Evolutionary conservation across 1,140 invertebrate species (phyloP).

Genomic region (Drosophila dunni): DNA sequence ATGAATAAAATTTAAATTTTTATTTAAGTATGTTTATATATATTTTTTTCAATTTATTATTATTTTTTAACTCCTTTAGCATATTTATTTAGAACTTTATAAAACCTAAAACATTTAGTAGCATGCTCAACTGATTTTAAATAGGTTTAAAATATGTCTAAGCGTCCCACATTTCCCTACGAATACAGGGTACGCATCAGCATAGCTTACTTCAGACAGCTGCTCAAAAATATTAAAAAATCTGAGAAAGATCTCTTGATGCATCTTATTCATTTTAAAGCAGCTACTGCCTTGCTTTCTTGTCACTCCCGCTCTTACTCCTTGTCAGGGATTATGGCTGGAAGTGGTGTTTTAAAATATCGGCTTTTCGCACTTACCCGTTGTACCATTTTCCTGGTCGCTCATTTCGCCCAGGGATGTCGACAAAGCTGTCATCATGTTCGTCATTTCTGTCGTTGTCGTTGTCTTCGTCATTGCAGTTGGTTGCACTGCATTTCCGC

Average conservation of each 20-base stretch:
- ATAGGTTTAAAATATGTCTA: not conserved
- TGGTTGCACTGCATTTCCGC: constrained; percentile 64
- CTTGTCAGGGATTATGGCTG: constrained; percentile 29
- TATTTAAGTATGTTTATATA: too few species aligned
- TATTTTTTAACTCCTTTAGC: too few species aligned
- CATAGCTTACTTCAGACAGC: not conserved
- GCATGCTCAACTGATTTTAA: not conserved
- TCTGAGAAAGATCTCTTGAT: constrained; percentile 38
- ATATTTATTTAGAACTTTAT: too few species aligned
- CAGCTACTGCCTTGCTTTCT: constrained; percentile 32
- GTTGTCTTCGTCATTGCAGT: constrained; percentile 34
- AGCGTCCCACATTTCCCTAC: too few species aligned
- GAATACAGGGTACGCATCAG: constrained; percentile 3
- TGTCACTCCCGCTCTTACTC: not conserved
- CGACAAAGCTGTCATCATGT: constrained; percentile 59
- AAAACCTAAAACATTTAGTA: too few species aligned
- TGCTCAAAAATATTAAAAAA: constrained; percentile 12
- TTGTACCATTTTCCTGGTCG: constrained; percentile 73
- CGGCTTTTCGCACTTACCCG: constrained; percentile 71
- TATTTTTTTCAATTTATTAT: too few species aligned
- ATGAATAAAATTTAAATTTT: too few species aligned
- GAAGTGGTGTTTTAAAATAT: not conserved
- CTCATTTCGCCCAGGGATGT: constrained; percentile 64
- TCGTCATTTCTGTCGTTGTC: constrained; percentile 41
- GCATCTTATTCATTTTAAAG: constrained; percentile 60